phyloP scores from a whole-genome alignment of 2,797 vertebrate species.

The Scolopax rusticola region DNA sequence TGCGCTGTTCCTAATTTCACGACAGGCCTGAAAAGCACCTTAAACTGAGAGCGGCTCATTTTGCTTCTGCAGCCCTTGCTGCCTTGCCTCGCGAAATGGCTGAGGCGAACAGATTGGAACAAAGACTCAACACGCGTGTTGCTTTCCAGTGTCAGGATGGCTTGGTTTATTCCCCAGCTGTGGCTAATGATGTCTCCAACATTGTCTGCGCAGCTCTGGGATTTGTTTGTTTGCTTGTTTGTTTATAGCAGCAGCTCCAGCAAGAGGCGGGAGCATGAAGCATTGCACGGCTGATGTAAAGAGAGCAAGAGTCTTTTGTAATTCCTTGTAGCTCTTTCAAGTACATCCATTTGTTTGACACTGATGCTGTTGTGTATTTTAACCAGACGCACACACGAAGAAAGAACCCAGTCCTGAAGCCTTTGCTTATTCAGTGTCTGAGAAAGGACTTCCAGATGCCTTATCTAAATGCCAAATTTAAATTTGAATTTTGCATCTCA shows the following conservation, averaged over 20 bases:
- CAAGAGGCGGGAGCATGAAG: not conserved
- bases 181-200: not conserved
- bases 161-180: not conserved
- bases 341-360: conserved; percentile 34
- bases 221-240: conserved; percentile 24
- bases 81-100: not conserved
- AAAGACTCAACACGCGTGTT: accelerated
- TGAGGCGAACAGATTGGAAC: not conserved
- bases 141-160: not conserved
- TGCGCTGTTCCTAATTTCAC: not conserved
- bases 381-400: not conserved
- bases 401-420: not conserved
- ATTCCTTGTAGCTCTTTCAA: conserved; percentile 57
- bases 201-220: not conserved
- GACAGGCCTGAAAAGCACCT: not conserved
- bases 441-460: not conserved
- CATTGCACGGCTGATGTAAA: conserved; percentile 27
- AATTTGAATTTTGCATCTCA: conserved; percentile 3
- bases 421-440: not conserved
- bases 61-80: not conserved
- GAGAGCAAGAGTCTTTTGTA: conserved; percentile 49
- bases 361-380: conserved; percentile 5
- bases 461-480: not conserved
- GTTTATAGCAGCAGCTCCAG: conserved; percentile 25
- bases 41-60: not conserved